These are phyloP conservation scores for Parotocinclus haroldoi DNA, from an alignment of 2,797 vertebrate genomes.

Conservation along the genomic window DNA sequence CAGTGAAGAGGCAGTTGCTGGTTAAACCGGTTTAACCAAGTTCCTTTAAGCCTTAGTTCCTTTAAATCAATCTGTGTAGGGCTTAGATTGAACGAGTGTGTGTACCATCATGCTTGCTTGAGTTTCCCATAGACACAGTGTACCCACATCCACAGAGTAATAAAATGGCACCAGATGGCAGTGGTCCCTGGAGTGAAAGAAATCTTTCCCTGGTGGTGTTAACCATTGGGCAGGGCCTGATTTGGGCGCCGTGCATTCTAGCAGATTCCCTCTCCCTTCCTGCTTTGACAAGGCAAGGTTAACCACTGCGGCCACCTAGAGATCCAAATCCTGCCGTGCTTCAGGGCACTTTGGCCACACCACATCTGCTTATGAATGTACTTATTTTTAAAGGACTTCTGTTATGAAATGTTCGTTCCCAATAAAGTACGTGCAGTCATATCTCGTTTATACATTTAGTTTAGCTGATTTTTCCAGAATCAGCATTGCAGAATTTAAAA, in stretches of 20 bases:
- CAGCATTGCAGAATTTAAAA: too few relatives aligned
- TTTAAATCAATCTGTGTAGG: not conserved
- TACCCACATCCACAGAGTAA: slow-evolving; percentile 4
- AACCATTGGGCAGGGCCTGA: slow-evolving; percentile 51
- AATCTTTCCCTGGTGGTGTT: slow-evolving; percentile 57
- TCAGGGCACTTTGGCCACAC: not conserved
- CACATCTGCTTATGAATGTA: not conserved
- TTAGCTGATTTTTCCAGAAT: too few relatives aligned
- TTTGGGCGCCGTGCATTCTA: slow-evolving; percentile 43
- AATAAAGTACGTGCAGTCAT: too few relatives aligned
- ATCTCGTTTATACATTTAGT: too few relatives aligned
- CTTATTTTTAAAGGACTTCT: too few relatives aligned
- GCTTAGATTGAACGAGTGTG: not conserved
- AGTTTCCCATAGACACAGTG: not conserved
- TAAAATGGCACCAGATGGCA: slow-evolving; percentile 36
- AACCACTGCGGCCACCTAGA: slow-evolving; percentile 1
- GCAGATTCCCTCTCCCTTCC: slow-evolving; percentile 54
- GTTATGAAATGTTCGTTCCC: too few relatives aligned
- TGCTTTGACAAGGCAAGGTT: slow-evolving; percentile 8
- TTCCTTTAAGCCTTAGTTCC: not conserved
- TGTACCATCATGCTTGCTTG: not conserved
- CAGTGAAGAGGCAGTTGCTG: slow-evolving; percentile 17
- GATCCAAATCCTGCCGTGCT: not conserved
- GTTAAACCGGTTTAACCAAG: slow-evolving; percentile 16
- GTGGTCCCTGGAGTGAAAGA: slow-evolving; percentile 33